Percentiles rank a stretch among this genome's conserved stretches.
phyloP scores from a whole-genome alignment of 2,113 vertebrate genomes.

The Noctilio leporinus region DNA sequence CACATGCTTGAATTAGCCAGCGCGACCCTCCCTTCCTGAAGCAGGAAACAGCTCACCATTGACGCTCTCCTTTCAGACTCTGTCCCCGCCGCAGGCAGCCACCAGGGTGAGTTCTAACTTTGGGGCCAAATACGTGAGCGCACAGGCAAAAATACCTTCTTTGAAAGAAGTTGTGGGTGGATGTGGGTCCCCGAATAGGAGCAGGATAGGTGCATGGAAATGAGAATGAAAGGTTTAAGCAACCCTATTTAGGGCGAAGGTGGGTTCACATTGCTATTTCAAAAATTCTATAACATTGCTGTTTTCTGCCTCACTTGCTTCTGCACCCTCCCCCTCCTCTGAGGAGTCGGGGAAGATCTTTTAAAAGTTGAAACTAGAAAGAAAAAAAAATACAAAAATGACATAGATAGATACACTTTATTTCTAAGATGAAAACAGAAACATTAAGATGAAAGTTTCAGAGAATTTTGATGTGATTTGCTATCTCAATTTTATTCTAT shows the following conservation, averaged over 20 bases:
- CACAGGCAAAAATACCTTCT: background rate
- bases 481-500: background rate
- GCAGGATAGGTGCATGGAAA: background rate
- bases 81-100: background rate
- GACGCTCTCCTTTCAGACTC: background rate
- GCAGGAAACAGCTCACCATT: background rate
- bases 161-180: background rate
- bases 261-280: background rate
- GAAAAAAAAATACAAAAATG: background rate
- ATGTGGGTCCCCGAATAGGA: background rate
- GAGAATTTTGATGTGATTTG: background rate
- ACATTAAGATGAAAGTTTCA: background rate
- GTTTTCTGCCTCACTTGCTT: background rate
- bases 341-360: constrained; percentile 5
- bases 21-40: background rate
- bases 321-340: background rate
- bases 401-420: background rate
- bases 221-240: background rate
- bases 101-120: background rate
- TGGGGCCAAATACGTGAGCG: background rate
- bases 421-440: background rate
- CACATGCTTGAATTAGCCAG: background rate
- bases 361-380: constrained; percentile 7
- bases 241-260: background rate
- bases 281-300: background rate